A percentile compares a stretch with the other conserved stretches of the same genome.
phyloP scores from a whole-genome alignment of 2,113 vertebrate genomes.

The Apteryx owenii region DNA sequence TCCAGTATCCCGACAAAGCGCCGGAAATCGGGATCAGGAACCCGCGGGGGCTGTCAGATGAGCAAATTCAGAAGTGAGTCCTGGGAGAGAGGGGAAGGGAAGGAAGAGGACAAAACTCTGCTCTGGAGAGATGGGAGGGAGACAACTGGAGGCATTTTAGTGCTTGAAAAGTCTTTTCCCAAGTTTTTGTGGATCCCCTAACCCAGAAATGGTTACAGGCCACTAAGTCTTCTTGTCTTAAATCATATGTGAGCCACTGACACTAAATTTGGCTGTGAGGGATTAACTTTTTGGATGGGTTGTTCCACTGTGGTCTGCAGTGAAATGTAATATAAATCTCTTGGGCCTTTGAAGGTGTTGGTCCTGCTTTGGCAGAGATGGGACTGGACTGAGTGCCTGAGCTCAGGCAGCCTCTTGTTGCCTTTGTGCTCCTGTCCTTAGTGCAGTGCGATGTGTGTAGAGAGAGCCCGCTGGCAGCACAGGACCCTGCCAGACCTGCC shows the following conservation, averaged over 20 bases:
- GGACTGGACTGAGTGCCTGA: neutral
- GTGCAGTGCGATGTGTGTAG: neutral
- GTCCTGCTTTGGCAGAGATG: neutral
- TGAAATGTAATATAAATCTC: neutral
- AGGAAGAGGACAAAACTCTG: neutral
- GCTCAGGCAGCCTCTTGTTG: rapidly evolving
- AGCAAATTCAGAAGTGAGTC: constrained; percentile 90
- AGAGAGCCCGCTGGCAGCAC: neutral
- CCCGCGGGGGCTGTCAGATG: constrained; percentile 93
- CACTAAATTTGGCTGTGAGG: rapidly evolving
- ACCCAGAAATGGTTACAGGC: neutral
- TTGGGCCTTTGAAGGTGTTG: neutral
- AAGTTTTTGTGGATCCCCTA: rapidly evolving
- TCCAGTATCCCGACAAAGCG: constrained; percentile 78
- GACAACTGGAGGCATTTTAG: neutral
- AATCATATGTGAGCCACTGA: neutral
- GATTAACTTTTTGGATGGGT: neutral
- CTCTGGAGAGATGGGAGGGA: rapidly evolving
- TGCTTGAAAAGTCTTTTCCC: neutral
- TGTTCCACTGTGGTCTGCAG: neutral
- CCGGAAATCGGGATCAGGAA: constrained; percentile 87
- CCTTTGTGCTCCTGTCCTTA: neutral
- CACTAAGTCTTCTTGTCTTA: neutral
- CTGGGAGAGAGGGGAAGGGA: neutral
- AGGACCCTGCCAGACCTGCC: neutral